Evolutionary conservation across 2,113 vertebrate genomes (phyloP), one percentile per base, ranked within the genome.

Genomic region (Chaenocephalus aceratus): DNA sequence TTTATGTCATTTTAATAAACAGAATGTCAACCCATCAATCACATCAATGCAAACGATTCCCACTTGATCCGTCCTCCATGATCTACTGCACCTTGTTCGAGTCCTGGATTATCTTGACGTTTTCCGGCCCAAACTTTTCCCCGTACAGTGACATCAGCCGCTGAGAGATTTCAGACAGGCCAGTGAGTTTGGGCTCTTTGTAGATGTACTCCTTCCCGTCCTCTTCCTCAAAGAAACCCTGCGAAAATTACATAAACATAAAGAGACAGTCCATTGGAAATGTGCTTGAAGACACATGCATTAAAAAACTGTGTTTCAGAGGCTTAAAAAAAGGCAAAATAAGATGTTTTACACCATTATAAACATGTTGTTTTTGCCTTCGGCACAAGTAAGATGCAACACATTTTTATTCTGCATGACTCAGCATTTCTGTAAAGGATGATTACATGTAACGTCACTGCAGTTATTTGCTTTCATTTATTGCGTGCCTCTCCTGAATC

Each of bases 181-280:
- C 96, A 0, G 98, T 99, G 68, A 99, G 95, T 85, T 99, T 99
- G 56, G 98, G 97, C 34, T 99, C 98, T 86, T 99, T 99, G 93
- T 99, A 99, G n/a, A 99, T 96, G 44, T 99, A 99, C 65, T 98
- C 98, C 75, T 98, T 99, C 41, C 98, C 97, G 60, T 99, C 98
- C 83, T 99, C 97, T 82, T 99, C 97, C 94, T 99, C 98, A 80
- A 99, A 99, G 93, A 97, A 99, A 0, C 96, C 92, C 97, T 99
- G 84, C 11, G 36, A 41, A 7, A 7, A 41, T 41, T 41, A 41
- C 36, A 30, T 30, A n/a, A 30, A 30, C 30, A 30, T 30, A 0
- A 30, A 30, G 30, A 30, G 30, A 30, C 30, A 30, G 30, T 30
- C 30, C 30, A 30, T 30, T 30, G 30, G 30, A 30, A 30, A 30